Conservation (phyloP, 2,888 invertebrate genomes). For the Hartigia nigra region DNA sequence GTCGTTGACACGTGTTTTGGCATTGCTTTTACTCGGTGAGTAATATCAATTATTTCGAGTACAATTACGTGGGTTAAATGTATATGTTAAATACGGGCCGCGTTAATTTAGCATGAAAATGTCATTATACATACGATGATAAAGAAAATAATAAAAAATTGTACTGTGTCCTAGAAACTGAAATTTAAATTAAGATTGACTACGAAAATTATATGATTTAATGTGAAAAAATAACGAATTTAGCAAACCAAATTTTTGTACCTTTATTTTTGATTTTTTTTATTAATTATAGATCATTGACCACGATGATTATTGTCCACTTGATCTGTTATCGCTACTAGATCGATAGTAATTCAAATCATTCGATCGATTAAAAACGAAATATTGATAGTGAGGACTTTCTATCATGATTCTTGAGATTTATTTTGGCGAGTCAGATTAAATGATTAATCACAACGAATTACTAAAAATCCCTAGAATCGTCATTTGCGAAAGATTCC, state of each 20-base stretch:
- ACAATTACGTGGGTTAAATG: not conserved
- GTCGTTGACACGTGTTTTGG: not conserved
- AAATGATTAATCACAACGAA: not conserved
- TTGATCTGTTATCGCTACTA: not conserved
- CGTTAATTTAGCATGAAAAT: too few species aligned
- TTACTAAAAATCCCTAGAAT: not conserved
- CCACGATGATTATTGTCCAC: not conserved
- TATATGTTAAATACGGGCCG: too few species aligned
- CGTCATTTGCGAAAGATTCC: not conserved
- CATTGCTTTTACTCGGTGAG: not conserved
- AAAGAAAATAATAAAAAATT: too few species aligned
- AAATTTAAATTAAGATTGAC: too few species aligned
- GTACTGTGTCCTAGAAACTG: too few species aligned
- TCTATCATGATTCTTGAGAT: not conserved
- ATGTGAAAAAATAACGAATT: too few species aligned
- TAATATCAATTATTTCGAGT: slow-evolving; percentile 1
- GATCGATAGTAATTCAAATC: not conserved
- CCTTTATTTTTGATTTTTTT: not conserved
- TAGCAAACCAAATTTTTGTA: too few species aligned
- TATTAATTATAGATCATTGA: not conserved
- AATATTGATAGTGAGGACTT: not conserved
- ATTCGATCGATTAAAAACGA: not conserved
- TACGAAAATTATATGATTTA: too few species aligned
- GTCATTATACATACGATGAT: too few species aligned
- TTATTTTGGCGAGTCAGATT: not conserved